Conservation (phyloP, 2,888 invertebrate genomes). For the Mantis religiosa region DNA sequence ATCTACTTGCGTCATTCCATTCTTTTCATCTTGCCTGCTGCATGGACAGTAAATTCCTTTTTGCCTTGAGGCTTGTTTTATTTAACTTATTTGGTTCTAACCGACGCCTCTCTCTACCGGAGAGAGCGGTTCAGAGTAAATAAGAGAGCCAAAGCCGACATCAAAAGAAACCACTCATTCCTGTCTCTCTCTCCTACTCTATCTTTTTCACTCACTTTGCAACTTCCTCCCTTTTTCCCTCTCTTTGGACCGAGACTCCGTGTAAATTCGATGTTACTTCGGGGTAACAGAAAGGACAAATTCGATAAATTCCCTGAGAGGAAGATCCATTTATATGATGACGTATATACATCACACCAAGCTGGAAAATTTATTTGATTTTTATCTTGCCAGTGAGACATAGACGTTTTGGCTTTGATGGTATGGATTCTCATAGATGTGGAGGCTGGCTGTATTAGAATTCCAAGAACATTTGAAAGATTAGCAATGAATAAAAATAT, state of each 20-base stretch:
- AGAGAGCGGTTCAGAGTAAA: neutral
- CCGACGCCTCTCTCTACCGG: neutral
- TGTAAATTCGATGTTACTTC: neutral
- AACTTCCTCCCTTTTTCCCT: neutral
- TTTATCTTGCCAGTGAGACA: neutral
- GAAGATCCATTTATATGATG: neutral
- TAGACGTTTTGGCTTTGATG: too few species aligned
- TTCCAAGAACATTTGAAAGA: too few species aligned
- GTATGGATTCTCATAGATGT: too few species aligned
- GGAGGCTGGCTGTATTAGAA: too few species aligned
- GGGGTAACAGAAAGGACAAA: neutral
- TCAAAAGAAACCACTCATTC: conserved; percentile 10
- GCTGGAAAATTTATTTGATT: neutral
- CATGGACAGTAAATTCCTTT: neutral
- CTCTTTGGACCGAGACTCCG: neutral
- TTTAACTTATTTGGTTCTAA: conserved; percentile 12
- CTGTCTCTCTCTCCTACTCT: neutral
- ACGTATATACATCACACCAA: neutral
- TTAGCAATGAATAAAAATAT: too few species aligned
- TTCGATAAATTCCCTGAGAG: neutral
- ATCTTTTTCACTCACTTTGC: neutral
- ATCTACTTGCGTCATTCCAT: neutral
- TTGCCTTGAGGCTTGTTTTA: conserved; percentile 6
- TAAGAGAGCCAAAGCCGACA: neutral
- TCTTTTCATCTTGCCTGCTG: neutral